Conservation (phyloP, 2,113 vertebrate genomes). For the Oryzias curvinotus region DNA sequence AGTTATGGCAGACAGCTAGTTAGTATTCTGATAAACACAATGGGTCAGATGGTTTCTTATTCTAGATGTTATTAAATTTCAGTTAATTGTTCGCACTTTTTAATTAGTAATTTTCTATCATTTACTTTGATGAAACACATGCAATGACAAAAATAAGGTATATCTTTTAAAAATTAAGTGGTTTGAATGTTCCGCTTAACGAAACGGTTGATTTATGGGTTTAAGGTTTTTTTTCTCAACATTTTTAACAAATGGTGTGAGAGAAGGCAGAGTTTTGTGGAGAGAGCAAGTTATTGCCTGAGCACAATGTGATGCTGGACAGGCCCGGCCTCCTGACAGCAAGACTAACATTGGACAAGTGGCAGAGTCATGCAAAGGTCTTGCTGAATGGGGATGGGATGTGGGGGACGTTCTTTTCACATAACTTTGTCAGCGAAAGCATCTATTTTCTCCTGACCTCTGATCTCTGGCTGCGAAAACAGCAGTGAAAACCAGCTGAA, state of each 20-base stretch:
- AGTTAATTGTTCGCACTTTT: neutral
- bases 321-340: conserved; percentile 30
- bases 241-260: conserved; percentile 19
- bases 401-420: conserved; percentile 40
- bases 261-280: conserved; percentile 34
- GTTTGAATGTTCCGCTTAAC: conserved; percentile 15
- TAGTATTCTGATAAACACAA: too few species aligned
- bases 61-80: too few species aligned
- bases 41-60: too few species aligned
- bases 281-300: conserved; percentile 33
- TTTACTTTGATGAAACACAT: too few species aligned
- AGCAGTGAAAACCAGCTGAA: conserved; percentile 64
- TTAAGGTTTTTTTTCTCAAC: neutral
- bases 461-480: conserved; percentile 46
- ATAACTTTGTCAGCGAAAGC: conserved; percentile 57
- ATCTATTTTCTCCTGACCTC: conserved; percentile 55
- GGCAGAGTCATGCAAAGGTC: conserved; percentile 27
- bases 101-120: too few species aligned
- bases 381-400: conserved; percentile 20
- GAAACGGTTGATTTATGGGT: conserved; percentile 40
- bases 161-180: neutral
- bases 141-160: too few species aligned
- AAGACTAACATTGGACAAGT: conserved; percentile 28
- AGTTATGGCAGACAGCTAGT: too few species aligned
- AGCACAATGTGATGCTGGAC: conserved; percentile 34